Percentiles rank a stretch among this genome's conserved stretches.
Evolutionary conservation across 2,888 invertebrate genomes (phyloP).

Genomic region (Actias luna): DNA sequence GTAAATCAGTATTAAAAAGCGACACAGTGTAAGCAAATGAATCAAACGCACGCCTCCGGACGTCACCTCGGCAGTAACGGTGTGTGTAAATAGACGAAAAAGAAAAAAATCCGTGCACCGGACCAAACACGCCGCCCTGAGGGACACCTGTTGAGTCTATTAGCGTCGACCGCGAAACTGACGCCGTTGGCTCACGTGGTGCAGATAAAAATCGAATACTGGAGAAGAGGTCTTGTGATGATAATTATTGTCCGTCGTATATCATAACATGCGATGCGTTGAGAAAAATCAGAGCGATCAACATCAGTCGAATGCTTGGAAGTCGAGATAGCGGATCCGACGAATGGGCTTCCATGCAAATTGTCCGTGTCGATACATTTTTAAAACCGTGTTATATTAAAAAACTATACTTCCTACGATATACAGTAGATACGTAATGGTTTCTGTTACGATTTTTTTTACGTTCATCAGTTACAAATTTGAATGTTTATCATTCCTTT

Average conservation of each 20-base stretch:
- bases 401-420: conserved; percentile 66
- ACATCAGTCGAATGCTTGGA: conserved; percentile 45
- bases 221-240: conserved; percentile 43
- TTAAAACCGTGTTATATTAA: conserved; percentile 59
- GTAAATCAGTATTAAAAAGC: conserved; percentile 81
- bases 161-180: conserved; percentile 48
- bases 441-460: conserved; percentile 61
- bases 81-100: conserved; percentile 64
- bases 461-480: conserved; percentile 81
- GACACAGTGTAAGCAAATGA: conserved; percentile 76
- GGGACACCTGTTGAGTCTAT: conserved; percentile 78
- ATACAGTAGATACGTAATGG: conserved; percentile 75
- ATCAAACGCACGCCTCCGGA: conserved; percentile 73
- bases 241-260: conserved; percentile 52
- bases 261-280: conserved; percentile 69
- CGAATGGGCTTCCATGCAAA: conserved; percentile 61
- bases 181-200: conserved; percentile 43
- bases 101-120: conserved; percentile 49
- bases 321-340: conserved; percentile 57
- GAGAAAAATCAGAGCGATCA: conserved; percentile 65
- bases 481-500: conserved; percentile 82
- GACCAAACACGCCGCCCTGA: conserved; percentile 70
- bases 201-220: conserved; percentile 59
- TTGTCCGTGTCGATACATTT: conserved; percentile 65
- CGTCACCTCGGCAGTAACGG: conserved; percentile 56